phyloP scores from a whole-genome alignment of 2,113 vertebrate species.

The Phasianus colchicus region DNA sequence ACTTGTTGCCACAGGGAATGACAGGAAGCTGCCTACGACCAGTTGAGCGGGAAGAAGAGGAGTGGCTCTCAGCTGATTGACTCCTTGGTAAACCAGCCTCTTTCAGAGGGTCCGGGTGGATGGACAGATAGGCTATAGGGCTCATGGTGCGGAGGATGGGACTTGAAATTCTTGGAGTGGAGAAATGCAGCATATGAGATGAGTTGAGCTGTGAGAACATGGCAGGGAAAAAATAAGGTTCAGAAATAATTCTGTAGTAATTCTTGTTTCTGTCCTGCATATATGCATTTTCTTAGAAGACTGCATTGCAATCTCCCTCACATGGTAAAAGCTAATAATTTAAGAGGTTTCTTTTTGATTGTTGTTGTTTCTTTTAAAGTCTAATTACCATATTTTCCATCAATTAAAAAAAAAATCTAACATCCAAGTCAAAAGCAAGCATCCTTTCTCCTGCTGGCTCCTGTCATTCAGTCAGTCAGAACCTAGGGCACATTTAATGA shows the following conservation, averaged over 20 bases:
- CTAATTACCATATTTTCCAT: neutral
- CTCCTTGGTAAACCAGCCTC: slow-evolving; percentile 83
- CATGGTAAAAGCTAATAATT: neutral
- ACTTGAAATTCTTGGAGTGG: slow-evolving; percentile 84
- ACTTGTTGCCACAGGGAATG: slow-evolving; percentile 86
- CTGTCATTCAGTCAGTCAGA: neutral
- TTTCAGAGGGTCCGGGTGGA: slow-evolving; percentile 84
- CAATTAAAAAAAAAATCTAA: neutral
- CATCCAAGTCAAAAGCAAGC: neutral
- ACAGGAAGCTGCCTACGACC: slow-evolving; percentile 89
- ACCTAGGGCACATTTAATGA: neutral
- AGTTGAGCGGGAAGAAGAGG: slow-evolving; percentile 81
- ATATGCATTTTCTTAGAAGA: neutral
- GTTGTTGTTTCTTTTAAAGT: neutral
- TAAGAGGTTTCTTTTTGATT: neutral
- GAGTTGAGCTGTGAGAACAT: slow-evolving; percentile 88
- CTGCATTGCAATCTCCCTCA: neutral
- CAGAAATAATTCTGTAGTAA: slow-evolving; percentile 23
- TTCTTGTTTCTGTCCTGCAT: neutral
- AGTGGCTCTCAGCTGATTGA: slow-evolving; percentile 84
- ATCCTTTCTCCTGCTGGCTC: neutral
- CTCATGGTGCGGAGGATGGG: slow-evolving; percentile 86
- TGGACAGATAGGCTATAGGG: slow-evolving; percentile 85
- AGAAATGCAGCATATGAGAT: slow-evolving; percentile 89
- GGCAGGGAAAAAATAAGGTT: slow-evolving; percentile 59